Base-by-base conservation (phyloP, 2,888 invertebrate genomes). In the Drosophila anomelani region DNA sequence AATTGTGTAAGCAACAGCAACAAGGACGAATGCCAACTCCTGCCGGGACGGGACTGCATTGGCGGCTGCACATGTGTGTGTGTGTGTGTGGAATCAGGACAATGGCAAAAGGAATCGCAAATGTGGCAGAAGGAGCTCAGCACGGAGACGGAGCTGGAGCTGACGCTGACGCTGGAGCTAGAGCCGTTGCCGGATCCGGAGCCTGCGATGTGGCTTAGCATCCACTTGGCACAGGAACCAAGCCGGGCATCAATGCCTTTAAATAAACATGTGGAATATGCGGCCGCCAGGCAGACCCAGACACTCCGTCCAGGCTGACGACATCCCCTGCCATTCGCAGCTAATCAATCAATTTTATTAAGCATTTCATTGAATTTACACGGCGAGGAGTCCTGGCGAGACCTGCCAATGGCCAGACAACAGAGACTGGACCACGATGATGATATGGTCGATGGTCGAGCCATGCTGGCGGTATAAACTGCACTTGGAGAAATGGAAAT, bases 271-370 rank as follows among this genome's bases (percentile, higher is more conserved):
- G 66, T 56, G 66, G 55, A 36, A 64, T 55, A 56, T 49, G 62
- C 29, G 62, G 53, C 51, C 66, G 38, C 7, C 61, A 38, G 63
- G 32, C 26, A 10, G 41, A 12, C 34, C 32, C n/a, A 26, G 15
- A 26, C 41, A 3, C 44, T 10, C n/a, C 2, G 20, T 4, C 41
- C 8, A 4, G 38, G 38, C 26, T 17, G 34, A 41, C 26, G 39
- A 41, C 43, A 44, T 46, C 56, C 53, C 8, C 60, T 55, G 55
- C 69, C 49, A 69, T 60, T 67, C 59, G 68, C 71, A 85, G 63
- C 85, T 82, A 82, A 80, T 83, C 80, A 82, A 83, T 85, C 80
- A 83, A 79, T 82, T 82, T 69, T 64, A 79, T 77, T 62, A 75
- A 75, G 63, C 74, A 77, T 75, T 75, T 76, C 62, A 78, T 85